A percentile compares a stretch with the other conserved stretches of the same genome.
Conservation (phyloP, 2,888 invertebrate species). For the Azorinus chamasolen region DNA sequence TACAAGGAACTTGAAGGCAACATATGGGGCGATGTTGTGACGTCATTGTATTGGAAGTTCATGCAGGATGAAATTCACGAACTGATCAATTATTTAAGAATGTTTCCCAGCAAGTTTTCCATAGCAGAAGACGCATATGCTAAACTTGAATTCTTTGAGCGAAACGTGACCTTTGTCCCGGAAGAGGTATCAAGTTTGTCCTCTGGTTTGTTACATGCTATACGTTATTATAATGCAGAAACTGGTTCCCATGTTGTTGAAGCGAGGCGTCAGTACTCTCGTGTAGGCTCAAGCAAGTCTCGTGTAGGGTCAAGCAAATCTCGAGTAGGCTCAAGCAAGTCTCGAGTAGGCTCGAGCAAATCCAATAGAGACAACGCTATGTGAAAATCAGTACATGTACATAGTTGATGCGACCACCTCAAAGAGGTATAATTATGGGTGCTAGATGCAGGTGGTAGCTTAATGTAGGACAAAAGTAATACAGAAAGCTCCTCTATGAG, state of each 20-base stretch:
- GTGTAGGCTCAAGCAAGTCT: no score
- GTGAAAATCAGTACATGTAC: no score
- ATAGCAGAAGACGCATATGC: conserved; percentile 44
- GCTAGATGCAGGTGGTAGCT: no score
- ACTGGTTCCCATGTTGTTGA: conserved; percentile 40
- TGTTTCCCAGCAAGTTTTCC: conserved; percentile 53
- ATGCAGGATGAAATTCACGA: conserved; percentile 62
- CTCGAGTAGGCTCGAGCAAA: no score
- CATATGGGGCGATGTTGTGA: conserved; percentile 33
- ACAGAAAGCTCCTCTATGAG: no score
- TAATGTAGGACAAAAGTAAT: no score
- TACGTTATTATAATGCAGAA: conserved; percentile 49
- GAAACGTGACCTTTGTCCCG: conserved; percentile 32
- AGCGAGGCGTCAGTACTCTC: conserved; percentile 10
- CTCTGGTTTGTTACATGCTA: conserved; percentile 49
- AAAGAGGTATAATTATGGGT: no score
- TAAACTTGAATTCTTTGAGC: conserved; percentile 45
- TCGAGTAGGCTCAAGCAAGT: no score
- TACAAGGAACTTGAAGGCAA: conserved; percentile 29
- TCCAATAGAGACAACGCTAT: no score
- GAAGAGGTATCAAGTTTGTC: conserved; percentile 47
- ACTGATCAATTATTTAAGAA: conserved; percentile 53
- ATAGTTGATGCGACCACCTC: no score
- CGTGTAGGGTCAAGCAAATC: no score
- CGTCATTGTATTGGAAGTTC: conserved; percentile 45